These are phyloP conservation scores for Diplodus puntazzo DNA, from an alignment of 2,797 vertebrate species.

Conservation along the genomic window DNA sequence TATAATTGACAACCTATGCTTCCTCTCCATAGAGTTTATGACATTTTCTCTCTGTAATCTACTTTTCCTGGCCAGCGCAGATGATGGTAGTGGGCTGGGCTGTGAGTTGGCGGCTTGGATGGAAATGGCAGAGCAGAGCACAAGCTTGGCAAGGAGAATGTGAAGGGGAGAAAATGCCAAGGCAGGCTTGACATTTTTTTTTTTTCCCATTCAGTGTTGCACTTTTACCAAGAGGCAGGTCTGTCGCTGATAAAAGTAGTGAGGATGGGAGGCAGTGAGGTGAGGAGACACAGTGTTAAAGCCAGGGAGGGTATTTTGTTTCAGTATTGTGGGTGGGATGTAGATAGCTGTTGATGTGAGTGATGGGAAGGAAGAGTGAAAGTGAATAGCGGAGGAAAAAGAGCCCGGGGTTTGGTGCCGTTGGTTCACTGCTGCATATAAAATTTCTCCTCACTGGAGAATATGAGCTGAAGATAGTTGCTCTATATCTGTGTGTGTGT, in stretches of 20 bases:
- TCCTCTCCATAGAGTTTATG: conserved; percentile 74
- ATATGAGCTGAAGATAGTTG: background rate
- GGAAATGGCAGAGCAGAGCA: conserved; percentile 67
- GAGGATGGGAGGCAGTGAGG: conserved; percentile 31
- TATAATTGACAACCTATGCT: conserved; percentile 81
- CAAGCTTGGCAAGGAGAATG: conserved; percentile 62
- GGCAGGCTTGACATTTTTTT: conserved; percentile 55
- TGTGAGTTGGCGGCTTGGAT: conserved; percentile 54
- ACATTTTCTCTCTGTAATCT: conserved; percentile 77
- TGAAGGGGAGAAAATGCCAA: conserved; percentile 67
- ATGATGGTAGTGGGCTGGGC: conserved; percentile 55
- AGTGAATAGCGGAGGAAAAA: conserved; percentile 21
- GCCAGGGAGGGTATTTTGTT: conserved; percentile 41
- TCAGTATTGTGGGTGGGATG: conserved; percentile 39
- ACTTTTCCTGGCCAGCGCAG: conserved; percentile 63
- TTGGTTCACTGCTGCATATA: conserved; percentile 24
- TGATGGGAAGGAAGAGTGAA: conserved; percentile 34
- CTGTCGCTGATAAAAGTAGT: conserved; percentile 67
- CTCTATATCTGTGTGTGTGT: background rate
- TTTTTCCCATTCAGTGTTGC: conserved; percentile 48
- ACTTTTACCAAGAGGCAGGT: conserved; percentile 60
- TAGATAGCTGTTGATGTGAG: conserved; percentile 46
- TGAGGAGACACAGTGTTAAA: conserved; percentile 36
- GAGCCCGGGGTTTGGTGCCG: conserved; percentile 3
- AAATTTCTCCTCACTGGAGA: conserved; percentile 14